Base-by-base conservation (phyloP, 1,140 invertebrate genomes). In the Cydia pomonella region DNA sequence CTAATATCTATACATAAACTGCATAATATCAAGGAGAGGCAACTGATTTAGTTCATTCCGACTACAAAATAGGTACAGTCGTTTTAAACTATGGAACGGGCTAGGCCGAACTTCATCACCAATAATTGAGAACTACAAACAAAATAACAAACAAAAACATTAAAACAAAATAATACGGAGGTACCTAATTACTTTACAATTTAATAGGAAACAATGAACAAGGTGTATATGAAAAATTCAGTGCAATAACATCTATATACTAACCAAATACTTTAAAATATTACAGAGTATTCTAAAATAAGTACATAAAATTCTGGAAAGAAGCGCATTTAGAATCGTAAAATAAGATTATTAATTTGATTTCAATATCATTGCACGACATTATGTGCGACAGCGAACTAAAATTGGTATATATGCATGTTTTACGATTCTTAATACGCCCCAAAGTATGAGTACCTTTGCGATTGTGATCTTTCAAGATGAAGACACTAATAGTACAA, bases 211-310 rank as follows among this genome's bases (percentile, higher is more conserved):
- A 72, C 71, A 72, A 72, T 72, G 41, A 72, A 72, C 71, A 72
- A 27, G 21, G 71, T 47, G 44, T 72, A 72, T 72, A 72, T 72
- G 71, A 72, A 72, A 23, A 72, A 69, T 69, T 69, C 64, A 69
- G 64, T 69, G 64, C 64, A 69, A 59, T 69, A 69, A 69, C 64
- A 69, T 69, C 64, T 69, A 69, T 69, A 69, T 69, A 69, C 64
- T 69, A 38, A 69, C 27, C 29, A 69, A 69, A 69, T 69, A 38
- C 41, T 69, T 29, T 33, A 69, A 33, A 69, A 69, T 69, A 69
- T 69, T 50, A 18, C 23, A 12, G 29, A 69, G 29, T 69, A 69
- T 69, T 66, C 64, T 33, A n/a, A 27, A 69, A 69, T 69, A 69
- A 69, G 53, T 69, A 69, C 64, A 69, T 69, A 69, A 9, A 69